Evolutionary conservation across 2,113 vertebrate genomes (phyloP).

Genomic region (Sporophila hypoxantha): DNA sequence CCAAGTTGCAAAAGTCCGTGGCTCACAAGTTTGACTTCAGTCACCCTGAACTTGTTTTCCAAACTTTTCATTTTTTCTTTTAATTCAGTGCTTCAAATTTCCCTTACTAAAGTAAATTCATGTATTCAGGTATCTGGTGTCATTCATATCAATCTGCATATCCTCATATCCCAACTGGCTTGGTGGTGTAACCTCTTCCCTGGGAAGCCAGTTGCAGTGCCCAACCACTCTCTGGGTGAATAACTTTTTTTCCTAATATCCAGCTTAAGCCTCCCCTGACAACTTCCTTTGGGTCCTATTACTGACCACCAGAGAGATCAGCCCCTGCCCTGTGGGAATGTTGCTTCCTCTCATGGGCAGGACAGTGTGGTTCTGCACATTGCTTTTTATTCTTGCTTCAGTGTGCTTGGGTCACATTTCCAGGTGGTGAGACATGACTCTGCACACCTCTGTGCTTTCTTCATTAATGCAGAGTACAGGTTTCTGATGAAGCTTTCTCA

Average conservation of each 20-base stretch:
- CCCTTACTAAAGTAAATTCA: not conserved
- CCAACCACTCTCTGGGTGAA: not conserved
- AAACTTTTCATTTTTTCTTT: not conserved
- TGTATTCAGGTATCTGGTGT: not conserved
- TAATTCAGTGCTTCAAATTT: not conserved
- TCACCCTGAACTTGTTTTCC: not conserved
- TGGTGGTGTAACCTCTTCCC: not conserved
- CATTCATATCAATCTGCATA: not conserved
- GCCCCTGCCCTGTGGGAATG: not conserved
- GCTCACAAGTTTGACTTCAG: not conserved
- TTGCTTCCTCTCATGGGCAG: not conserved
- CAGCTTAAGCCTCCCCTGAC: not conserved
- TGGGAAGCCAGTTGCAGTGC: not conserved
- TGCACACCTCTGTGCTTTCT: not conserved
- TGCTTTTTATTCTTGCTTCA: not conserved
- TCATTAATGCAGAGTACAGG: not conserved
- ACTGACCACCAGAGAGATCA: not conserved
- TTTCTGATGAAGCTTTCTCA: not conserved
- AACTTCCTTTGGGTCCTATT: not conserved
- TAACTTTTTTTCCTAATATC: not conserved
- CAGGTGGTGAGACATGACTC: not conserved
- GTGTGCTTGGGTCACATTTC: not conserved
- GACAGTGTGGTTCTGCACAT: not conserved
- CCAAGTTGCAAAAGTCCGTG: not conserved
- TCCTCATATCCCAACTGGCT: not conserved